phyloP scores from a whole-genome alignment of 2,113 vertebrate species.

The Gambusia affinis region DNA sequence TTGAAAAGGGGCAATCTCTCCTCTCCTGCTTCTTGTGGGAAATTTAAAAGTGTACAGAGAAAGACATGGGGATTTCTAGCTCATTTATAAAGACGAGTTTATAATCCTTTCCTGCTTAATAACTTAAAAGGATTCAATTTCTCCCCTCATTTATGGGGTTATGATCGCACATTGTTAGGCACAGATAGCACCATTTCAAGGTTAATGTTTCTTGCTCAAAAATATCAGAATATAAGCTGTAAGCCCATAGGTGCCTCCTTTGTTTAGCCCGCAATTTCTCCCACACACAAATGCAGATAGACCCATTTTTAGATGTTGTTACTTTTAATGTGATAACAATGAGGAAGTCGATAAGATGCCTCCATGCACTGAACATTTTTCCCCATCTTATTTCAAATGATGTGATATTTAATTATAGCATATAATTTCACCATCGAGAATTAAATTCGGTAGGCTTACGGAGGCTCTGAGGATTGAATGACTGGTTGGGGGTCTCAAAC shows the following conservation, averaged over 20 bases:
- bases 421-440: conserved; percentile 70
- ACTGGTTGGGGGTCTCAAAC: conserved; percentile 72
- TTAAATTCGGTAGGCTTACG: conserved; percentile 65
- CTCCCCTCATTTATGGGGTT: conserved; percentile 76
- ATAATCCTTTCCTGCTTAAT: conserved; percentile 84
- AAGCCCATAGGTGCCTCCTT: conserved; percentile 70
- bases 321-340: conserved; percentile 71
- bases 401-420: conserved; percentile 74
- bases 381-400: conserved; percentile 23
- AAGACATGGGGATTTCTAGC: conserved; percentile 84
- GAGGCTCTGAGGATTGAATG: conserved; percentile 62
- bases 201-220: conserved; percentile 75
- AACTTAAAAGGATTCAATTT: conserved; percentile 83
- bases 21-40: conserved; percentile 80
- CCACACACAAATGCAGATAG: conserved; percentile 52
- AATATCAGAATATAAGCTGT: conserved; percentile 70
- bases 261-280: conserved; percentile 58
- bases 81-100: conserved; percentile 82
- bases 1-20: conserved; percentile 75
- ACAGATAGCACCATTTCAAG: conserved; percentile 76
- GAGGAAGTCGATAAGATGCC: conserved; percentile 62
- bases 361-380: conserved; percentile 41
- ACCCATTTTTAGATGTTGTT: conserved; percentile 64
- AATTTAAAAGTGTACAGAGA: conserved; percentile 81
- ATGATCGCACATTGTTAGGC: conserved; percentile 74